Conservation (phyloP, 64 coral and sea anemone species). For the Dendrophyllia cribrosa region DNA sequence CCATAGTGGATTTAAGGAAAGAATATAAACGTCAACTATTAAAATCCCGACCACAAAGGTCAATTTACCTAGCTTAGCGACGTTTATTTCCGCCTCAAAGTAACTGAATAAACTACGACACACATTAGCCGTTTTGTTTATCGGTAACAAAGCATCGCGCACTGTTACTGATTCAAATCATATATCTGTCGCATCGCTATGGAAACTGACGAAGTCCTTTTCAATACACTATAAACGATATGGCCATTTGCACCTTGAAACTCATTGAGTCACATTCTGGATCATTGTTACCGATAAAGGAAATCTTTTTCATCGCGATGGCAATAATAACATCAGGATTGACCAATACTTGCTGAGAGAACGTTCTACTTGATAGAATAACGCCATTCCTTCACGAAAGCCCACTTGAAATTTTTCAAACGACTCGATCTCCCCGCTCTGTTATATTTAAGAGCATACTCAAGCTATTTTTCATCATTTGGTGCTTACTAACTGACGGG, state of each 20-base stretch:
- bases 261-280: too few species aligned
- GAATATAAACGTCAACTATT: too few species aligned
- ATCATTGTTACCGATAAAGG: too few species aligned
- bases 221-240: background rate
- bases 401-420: constrained; percentile 1
- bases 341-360: background rate
- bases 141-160: too few species aligned
- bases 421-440: background rate
- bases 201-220: background rate
- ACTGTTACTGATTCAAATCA: too few species aligned
- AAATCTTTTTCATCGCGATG: too few species aligned
- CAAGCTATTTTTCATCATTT: too few species aligned
- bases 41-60: too few species aligned
- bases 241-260: too few species aligned
- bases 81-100: background rate
- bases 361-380: background rate
- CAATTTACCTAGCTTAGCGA: too few species aligned
- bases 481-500: background rate
- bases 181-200: background rate
- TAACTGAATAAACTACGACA: background rate
- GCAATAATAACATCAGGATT: background rate
- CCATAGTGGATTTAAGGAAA: too few species aligned
- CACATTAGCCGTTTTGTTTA: background rate
- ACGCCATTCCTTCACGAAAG: background rate
- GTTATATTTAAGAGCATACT: background rate